Conservation (phyloP, 2,113 vertebrate species). For the Aleadryas rufinucha region DNA sequence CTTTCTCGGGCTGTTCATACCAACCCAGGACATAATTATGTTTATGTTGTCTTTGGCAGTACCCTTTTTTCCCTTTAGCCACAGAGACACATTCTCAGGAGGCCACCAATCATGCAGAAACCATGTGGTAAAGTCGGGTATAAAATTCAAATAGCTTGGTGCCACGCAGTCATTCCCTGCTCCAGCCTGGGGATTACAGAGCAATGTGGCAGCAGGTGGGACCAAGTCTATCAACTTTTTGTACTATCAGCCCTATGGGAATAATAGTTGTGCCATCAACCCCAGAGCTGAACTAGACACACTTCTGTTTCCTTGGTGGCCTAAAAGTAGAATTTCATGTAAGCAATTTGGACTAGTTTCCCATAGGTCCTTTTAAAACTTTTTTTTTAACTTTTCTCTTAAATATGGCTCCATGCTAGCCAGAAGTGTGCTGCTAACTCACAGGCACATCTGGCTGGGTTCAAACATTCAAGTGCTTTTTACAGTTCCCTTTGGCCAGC, state of each 20-base stretch:
- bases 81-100: conserved; percentile 9
- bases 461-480: not conserved
- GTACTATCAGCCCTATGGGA: not conserved
- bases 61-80: not conserved
- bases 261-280: not conserved
- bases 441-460: conserved; percentile 2
- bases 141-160: not conserved
- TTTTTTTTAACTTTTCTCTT: not conserved
- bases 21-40: not conserved
- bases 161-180: not conserved
- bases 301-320: conserved; percentile 19
- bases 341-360: not conserved
- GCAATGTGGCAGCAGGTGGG: not conserved
- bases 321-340: not conserved
- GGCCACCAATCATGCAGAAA: conserved; percentile 11
- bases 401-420: not conserved
- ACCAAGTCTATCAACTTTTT: not conserved
- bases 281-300: not conserved
- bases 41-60: conserved; percentile 23
- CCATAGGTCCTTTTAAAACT: not conserved
- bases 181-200: not conserved
- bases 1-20: not conserved
- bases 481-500: not conserved
- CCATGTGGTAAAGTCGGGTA: not conserved
- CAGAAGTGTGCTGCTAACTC: not conserved